Conservation (phyloP, 1,140 invertebrate species). For the Ceratosolen fusciceps region DNA sequence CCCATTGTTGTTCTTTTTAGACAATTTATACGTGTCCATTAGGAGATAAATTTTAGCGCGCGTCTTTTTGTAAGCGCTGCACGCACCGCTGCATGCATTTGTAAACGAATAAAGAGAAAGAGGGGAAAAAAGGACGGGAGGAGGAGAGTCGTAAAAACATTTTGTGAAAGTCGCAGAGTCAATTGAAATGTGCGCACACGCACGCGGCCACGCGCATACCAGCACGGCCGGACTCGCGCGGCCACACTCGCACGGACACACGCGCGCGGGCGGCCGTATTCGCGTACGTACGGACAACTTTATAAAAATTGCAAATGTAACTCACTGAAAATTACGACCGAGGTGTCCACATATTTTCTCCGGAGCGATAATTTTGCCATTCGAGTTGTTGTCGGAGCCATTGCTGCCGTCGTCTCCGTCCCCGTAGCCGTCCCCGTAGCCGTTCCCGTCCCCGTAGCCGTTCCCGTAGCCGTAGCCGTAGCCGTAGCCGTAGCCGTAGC, state of each 20-base stretch:
- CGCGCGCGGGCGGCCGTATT: not conserved
- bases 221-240: not conserved
- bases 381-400: constrained; percentile 7
- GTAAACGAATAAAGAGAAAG: constrained; percentile 26
- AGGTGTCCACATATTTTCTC: constrained; percentile 8
- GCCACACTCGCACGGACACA: not conserved
- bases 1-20: not conserved
- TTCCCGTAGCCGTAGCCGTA: too few species aligned
- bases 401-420: not conserved
- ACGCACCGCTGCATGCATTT: constrained; percentile 2
- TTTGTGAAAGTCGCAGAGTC: constrained; percentile 45
- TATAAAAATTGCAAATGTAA: constrained; percentile 44
- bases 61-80: constrained; percentile 10
- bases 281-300: constrained; percentile 1
- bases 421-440: too few species aligned
- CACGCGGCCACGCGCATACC: not conserved
- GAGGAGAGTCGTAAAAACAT: constrained; percentile 45
- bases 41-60: constrained; percentile 18
- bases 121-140: constrained; percentile 19
- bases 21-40: constrained; percentile 15
- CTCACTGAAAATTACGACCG: constrained; percentile 35
- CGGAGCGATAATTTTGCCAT: constrained; percentile 22
- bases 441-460: too few species aligned
- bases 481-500: too few species aligned
- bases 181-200: constrained; percentile 16